phyloP scores from a whole-genome alignment of 2,888 invertebrate genomes.

The Drosophila yooni region DNA sequence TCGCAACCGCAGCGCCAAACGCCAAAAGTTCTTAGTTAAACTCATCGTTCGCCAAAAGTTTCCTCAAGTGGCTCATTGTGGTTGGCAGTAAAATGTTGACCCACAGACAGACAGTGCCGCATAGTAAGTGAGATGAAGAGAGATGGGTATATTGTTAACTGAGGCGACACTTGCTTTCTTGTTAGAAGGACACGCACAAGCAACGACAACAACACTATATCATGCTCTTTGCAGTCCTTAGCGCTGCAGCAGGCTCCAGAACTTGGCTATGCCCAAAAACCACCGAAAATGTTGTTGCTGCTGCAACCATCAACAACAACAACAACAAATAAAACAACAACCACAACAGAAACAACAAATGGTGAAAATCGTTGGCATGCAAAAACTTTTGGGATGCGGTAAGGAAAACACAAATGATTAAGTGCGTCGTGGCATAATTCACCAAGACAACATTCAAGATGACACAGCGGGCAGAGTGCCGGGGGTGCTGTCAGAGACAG shows the following conservation, averaged over 20 bases:
- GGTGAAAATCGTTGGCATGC: constrained; percentile 62
- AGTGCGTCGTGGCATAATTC: constrained; percentile 76
- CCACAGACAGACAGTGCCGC: constrained; percentile 40
- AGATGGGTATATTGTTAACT: constrained; percentile 43
- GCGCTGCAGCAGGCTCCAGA: constrained; percentile 45
- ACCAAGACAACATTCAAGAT: constrained; percentile 67
- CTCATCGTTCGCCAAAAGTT: constrained; percentile 67
- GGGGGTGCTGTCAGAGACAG: constrained; percentile 25
- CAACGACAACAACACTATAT: constrained; percentile 7
- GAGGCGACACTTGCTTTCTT: constrained; percentile 64
- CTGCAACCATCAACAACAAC: constrained; percentile 36
- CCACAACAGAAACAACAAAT: constrained; percentile 34
- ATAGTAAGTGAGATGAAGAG: constrained; percentile 3
- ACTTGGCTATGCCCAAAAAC: constrained; percentile 42
- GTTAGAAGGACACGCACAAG: constrained; percentile 59
- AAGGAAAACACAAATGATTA: constrained; percentile 78
- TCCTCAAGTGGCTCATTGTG: constrained; percentile 77
- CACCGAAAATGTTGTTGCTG: constrained; percentile 35
- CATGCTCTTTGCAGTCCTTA: constrained; percentile 67
- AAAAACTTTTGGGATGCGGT: constrained; percentile 73
- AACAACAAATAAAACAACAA: constrained; percentile 21
- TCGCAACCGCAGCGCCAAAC: constrained; percentile 63
- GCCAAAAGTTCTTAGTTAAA: constrained; percentile 79
- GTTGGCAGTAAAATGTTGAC: constrained; percentile 73
- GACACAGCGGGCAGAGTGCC: constrained; percentile 8